These are phyloP conservation scores for Salminus brasiliensis DNA, from an alignment of 2,113 vertebrate species.

Conservation along the genomic window DNA sequence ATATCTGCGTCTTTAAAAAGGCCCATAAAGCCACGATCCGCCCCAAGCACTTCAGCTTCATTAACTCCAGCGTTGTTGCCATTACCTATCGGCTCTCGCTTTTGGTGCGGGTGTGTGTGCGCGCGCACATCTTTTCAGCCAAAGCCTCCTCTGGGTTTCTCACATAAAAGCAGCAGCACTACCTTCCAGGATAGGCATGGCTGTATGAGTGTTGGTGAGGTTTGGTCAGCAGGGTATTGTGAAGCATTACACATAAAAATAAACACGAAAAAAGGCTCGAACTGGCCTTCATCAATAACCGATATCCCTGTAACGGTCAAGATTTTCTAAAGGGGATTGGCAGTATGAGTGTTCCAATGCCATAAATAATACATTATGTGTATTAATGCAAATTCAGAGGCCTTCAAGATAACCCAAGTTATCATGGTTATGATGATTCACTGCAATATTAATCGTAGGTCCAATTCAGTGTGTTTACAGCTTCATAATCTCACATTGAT, in stretches of 20 bases:
- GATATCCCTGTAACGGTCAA: background rate
- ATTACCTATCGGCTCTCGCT: conserved; percentile 31
- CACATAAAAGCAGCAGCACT: background rate
- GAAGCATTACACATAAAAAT: background rate
- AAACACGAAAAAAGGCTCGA: background rate
- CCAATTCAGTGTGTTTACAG: too few species aligned
- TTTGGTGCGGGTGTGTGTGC: conserved; percentile 1
- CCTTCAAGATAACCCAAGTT: background rate
- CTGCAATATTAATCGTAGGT: too few species aligned
- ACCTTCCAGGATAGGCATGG: background rate
- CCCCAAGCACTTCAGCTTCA: conserved; percentile 39
- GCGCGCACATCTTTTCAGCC: background rate
- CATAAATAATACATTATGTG: background rate
- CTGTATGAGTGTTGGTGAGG: background rate
- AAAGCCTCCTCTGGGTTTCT: background rate
- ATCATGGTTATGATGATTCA: background rate
- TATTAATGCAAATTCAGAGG: background rate
- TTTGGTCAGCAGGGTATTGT: background rate
- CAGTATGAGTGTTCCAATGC: background rate
- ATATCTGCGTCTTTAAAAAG: conserved; percentile 47
- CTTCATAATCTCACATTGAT: too few species aligned
- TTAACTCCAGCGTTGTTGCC: conserved; percentile 35
- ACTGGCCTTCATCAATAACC: background rate
- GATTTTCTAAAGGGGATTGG: background rate
- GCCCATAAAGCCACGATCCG: conserved; percentile 39